Base-by-base conservation (phyloP, 1,140 invertebrate genomes). In the Thalassaphorura encarpata region DNA sequence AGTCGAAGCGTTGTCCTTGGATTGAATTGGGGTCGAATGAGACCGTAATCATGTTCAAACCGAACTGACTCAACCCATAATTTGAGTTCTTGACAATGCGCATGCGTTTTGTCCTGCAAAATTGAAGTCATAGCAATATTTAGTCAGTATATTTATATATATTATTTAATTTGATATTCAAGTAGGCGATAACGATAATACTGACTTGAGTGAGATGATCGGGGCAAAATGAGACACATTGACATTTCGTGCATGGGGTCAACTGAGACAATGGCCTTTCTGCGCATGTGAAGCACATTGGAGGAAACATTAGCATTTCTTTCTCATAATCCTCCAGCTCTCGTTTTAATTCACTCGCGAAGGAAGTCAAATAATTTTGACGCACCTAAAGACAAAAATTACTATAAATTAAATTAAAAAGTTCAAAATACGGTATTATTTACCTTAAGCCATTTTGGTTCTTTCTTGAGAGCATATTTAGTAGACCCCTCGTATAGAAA, bases 241-340 rank as follows among this genome's bases (percentile, higher is more conserved):
- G 28, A 27, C 56, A 59, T 6, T 43, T 42, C 13, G 42, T 23
- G 23, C 56, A 59, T 19, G 52, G n/a, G n/a, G n/a, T n/a, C n/a
- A n/a, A n/a, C n/a, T n/a, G n/a, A n/a, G n/a, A n/a, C n/a, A n/a
- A n/a, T 11, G 33, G 11, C 33, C 11, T n/a, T n/a, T 36, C 33
- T 11, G 33, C 33, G 39, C 79, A 80, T 16, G 73, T 68, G 3
- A 69, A 66, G 63, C 83, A 85, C 2, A 81, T 70, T 23, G 77
- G 72, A 0, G 82, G 81, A 64, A 83, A 85, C 2, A 84, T 67
- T 3, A 85, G 66, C 0, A 80, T 76, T 62, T 85, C 83, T 49
- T 76, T 77, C 63, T 85, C 83, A 71, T 78, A 83, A 0, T 80
- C 72, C 11, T 77, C 70, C 23, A 85, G 62, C 5, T 68, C 66